Conservation (phyloP, 2,888 invertebrate genomes). For the Hipparchia sbordonii region DNA sequence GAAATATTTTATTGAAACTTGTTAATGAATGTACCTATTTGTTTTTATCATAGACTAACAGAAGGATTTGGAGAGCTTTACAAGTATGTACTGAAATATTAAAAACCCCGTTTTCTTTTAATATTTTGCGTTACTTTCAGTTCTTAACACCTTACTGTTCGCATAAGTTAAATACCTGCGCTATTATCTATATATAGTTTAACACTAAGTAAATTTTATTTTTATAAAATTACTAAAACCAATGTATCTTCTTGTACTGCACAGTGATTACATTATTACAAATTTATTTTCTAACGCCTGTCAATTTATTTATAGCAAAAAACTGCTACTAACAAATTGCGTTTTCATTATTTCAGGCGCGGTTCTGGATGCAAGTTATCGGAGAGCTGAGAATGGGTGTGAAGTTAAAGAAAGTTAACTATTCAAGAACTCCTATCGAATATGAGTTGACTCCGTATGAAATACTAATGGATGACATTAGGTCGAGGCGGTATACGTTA, state of each 20-base stretch:
- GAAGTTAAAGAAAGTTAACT: conserved; percentile 93
- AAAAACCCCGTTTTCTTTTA: conserved; percentile 11
- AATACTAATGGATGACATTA: conserved; percentile 97
- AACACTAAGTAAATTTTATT: too few species aligned
- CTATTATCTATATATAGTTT: too few species aligned
- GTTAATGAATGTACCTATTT: conserved; percentile 12
- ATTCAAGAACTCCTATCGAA: conserved; percentile 90
- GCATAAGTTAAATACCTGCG: too few species aligned
- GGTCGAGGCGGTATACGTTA: conserved; percentile 93
- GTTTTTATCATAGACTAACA: conserved; percentile 83
- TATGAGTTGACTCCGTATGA: conserved; percentile 98
- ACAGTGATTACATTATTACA: background rate
- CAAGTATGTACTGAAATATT: conserved; percentile 86
- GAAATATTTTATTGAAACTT: background rate
- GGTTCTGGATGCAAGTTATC: conserved; percentile 98
- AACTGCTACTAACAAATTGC: conserved; percentile 41
- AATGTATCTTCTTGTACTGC: background rate
- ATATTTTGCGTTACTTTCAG: background rate
- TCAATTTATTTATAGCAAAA: conserved; percentile 52
- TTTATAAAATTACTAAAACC: too few species aligned
- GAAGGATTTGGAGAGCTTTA: conserved; percentile 90
- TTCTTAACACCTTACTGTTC: background rate
- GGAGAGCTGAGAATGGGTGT: conserved; percentile 95
- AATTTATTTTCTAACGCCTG: conserved; percentile 43
- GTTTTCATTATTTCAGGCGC: conserved; percentile 85